Base-by-base conservation (phyloP, 1,140 invertebrate genomes). In the Zaprionus inermis region DNA sequence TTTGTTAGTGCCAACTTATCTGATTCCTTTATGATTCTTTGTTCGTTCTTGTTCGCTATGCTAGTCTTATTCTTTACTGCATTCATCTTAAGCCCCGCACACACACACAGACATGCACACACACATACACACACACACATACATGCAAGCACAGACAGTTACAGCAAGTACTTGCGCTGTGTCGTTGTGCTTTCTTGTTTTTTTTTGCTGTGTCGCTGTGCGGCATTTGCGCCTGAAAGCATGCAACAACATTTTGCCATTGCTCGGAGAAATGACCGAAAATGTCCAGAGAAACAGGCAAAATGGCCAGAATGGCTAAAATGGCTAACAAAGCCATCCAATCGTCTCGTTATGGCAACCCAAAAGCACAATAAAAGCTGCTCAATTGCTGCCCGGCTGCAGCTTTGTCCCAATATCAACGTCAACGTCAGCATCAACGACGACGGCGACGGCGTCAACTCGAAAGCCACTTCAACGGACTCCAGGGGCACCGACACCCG, bases 311-410 rank as follows among this genome's bases (percentile, higher is more conserved):
- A 38, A 36, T 36, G 61, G 32, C 38, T 20, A 58, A 57, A 67
- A 58, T 67, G 61, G 70, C 64, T 38, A 65, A 66, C 70, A 66
- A 59, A 72, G 70, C 54, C 46, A 58, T 55, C 46, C 55, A 52
- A 67, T 16, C 44, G 55, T 68, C 56, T 55, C 56, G 64, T 67
- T 72, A 59, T 68, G 71, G 54, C 56, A 68, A 51, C 58, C 58
- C 58, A 63, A 74, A 70, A 74, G 66, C 58, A 55, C 72, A 70
- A 74, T 74, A 74, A 70, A 74, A 63, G 66, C 72, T 58, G 72
- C 72, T 74, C 72, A 73, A 73, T 73, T 73, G 66, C 57, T 36
- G 22, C 44, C 32, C 24, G 10, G 54, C 24, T 18, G 32, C 41
- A 10, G 46, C 32, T 54, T 66, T 36, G 46, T 67, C 44, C 44